These are phyloP conservation scores for Steatornis caripensis DNA, from an alignment of 2,113 vertebrate genomes.

Conservation along the genomic window DNA sequence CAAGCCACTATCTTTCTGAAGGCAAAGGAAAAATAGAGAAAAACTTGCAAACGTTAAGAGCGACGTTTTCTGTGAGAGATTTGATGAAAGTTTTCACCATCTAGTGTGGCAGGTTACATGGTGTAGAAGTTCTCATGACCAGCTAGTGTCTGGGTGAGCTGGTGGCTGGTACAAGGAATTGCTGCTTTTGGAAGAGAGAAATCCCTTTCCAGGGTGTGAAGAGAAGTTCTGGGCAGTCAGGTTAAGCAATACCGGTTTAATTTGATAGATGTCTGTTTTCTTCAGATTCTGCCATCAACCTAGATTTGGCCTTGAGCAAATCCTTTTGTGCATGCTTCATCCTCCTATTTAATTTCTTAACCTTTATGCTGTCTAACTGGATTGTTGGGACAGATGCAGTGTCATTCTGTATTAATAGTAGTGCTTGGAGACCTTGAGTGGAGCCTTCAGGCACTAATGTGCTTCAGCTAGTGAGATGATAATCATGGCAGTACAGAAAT, in stretches of 20 bases:
- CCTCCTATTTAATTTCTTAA: background rate
- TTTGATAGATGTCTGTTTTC: background rate
- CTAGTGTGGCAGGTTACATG: background rate
- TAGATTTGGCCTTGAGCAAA: background rate
- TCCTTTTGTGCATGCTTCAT: background rate
- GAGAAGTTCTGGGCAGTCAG: background rate
- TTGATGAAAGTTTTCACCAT: background rate
- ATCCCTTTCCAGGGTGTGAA: background rate
- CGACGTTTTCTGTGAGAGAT: background rate
- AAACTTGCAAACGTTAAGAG: background rate
- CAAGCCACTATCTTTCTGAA: background rate
- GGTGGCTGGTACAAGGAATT: background rate
- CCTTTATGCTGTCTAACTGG: background rate
- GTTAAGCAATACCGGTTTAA: background rate
- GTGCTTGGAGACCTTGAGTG: background rate
- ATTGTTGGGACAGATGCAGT: background rate
- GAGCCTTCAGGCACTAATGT: background rate
- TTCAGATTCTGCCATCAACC: background rate
- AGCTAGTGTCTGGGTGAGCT: background rate
- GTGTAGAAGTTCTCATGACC: background rate
- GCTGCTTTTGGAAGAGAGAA: background rate
- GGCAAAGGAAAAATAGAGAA: background rate
- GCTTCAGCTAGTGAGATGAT: background rate
- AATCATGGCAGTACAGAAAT: background rate
- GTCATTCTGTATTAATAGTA: background rate